Evolutionary conservation across 2,113 vertebrate genomes (phyloP), one percentile per base, ranked within the genome.

Genomic region (Macaca nemestrina): DNA sequence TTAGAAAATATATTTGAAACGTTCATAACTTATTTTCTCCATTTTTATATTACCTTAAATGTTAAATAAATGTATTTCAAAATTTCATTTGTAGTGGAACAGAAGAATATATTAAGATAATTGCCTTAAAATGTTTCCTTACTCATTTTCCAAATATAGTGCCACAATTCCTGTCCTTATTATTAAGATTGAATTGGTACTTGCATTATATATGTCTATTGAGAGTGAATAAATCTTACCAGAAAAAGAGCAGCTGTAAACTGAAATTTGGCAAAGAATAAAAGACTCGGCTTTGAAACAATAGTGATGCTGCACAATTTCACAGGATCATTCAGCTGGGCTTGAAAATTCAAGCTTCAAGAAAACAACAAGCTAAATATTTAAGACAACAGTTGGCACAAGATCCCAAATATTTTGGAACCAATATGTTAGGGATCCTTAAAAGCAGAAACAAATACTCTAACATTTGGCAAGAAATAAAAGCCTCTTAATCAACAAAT

Each of bases 331-430:
- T 92, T 95, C 82, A 94, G 72, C 87, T 93, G 73, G 82, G 84
- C 48, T 95, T 79, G 57, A 92, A 97, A 96, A 96, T 20, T 95
- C 87, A 84, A 76, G 87, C 94, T 95, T 90, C 85, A 96, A 96
- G 95, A 94, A 97, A 96, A 95, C 50, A 97, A 90, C 30, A 88
- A 12, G 57, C 80, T 97, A 89, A 96, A 95, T 97, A 96, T 95
- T 97, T 98, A 98, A 95, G 80, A 97, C 92, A 98, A 97, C 93
- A 95, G 90, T 98, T 98, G 97, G 97, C 96, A 95, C 68, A 95
- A 95, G 84, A 95, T 92, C 32, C 64, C 55, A 98, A 97, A 97
- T 97, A 95, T 97, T 97, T 97, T 95, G 85, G 88, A 97, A 90
- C 93, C 96, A 98, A 95, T 98, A 95, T 98, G 97, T 85, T 97